phyloP scores from a whole-genome alignment of 2,113 vertebrate genomes.

The Leucopsar rothschildi region DNA sequence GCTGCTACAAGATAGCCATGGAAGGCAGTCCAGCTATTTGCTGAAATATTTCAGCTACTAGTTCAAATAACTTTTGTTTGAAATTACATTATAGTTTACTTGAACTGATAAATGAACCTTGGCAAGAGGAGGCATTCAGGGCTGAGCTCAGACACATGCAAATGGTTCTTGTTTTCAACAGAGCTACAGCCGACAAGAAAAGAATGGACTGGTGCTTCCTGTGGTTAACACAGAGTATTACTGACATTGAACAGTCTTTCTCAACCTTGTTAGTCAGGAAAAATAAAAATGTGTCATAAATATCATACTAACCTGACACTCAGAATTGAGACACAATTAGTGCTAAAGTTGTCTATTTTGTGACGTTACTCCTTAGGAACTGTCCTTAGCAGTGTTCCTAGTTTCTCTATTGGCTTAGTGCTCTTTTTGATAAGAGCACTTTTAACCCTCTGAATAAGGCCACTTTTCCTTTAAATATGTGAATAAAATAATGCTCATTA shows the following conservation, averaged over 20 bases:
- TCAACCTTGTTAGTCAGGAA: not conserved
- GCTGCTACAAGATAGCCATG: not conserved
- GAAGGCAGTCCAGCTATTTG: not conserved
- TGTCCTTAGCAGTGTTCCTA: not conserved
- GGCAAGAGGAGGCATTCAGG: not conserved
- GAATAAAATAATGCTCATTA: not conserved
- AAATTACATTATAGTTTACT: constrained; percentile 43
- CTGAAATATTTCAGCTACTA: constrained; percentile 26
- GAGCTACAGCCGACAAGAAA: not conserved
- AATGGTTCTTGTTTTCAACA: not conserved
- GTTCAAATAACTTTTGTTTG: constrained; percentile 41
- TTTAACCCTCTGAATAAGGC: not conserved
- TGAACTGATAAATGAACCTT: constrained; percentile 18
- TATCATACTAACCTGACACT: not conserved
- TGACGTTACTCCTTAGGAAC: not conserved
- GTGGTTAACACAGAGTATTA: not conserved
- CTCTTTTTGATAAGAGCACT: not conserved
- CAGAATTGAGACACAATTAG: not conserved
- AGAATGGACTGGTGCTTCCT: not conserved
- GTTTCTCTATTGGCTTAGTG: not conserved
- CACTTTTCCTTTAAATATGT: not conserved
- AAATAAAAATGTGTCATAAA: not conserved
- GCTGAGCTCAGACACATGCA: not conserved
- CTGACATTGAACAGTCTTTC: not conserved
- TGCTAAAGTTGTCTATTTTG: not conserved